Percentiles rank a stretch among this genome's conserved stretches.
These are phyloP conservation scores for Rhyacophila brunnea DNA, from an alignment of 1,140 invertebrate genomes.

Conservation along the genomic window DNA sequence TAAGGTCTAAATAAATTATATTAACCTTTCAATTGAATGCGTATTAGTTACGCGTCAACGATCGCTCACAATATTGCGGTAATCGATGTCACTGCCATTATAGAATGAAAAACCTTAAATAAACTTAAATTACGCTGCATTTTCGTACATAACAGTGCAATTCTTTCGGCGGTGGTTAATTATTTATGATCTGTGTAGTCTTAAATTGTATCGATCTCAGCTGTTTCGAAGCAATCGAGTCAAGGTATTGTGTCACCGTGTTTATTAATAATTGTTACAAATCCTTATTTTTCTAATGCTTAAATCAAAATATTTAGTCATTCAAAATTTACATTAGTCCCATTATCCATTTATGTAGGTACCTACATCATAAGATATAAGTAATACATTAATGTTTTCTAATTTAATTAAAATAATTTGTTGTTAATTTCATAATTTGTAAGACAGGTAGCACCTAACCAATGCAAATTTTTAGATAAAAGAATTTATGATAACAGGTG, in stretches of 20 bases:
- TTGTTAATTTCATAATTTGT: no score
- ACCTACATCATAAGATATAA: no score
- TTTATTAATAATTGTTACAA: no score
- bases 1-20: neutral
- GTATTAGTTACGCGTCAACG: neutral
- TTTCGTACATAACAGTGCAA: neutral
- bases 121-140: neutral
- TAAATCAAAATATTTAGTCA: no score
- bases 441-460: no score
- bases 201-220: conserved; percentile 2
- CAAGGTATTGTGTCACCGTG: neutral
- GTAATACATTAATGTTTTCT: no score
- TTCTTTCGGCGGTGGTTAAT: neutral
- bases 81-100: neutral
- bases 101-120: neutral
- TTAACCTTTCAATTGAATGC: neutral
- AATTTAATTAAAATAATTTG: no score
- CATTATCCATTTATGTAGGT: no score
- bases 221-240: neutral
- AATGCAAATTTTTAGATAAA: no score
- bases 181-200: neutral
- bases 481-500: no score
- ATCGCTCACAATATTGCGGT: neutral
- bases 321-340: no score
- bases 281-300: no score